Conservation (phyloP, 2,113 vertebrate genomes). For the Strigops habroptila region DNA sequence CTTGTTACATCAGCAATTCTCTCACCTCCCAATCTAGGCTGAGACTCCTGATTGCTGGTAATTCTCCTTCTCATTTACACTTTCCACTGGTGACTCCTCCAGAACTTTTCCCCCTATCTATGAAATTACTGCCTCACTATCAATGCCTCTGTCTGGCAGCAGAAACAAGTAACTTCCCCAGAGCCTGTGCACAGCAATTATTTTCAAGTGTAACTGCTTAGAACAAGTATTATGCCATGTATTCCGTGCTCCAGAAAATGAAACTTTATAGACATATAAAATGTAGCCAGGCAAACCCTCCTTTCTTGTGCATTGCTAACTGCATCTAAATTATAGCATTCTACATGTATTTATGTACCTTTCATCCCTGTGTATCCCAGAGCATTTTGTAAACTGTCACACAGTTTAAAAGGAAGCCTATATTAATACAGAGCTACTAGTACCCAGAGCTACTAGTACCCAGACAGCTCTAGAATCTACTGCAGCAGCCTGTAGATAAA, state of each 20-base stretch:
- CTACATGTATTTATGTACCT: constrained; percentile 41
- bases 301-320: constrained; percentile 39
- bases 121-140: background rate
- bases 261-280: constrained; percentile 12
- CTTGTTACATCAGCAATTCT: background rate
- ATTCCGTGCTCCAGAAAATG: background rate
- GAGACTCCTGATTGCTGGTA: background rate
- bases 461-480: constrained; percentile 21
- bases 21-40: background rate
- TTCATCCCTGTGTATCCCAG: constrained; percentile 49
- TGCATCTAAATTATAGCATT: constrained; percentile 23
- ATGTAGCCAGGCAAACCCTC: background rate
- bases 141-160: background rate
- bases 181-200: background rate
- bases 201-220: background rate
- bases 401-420: background rate
- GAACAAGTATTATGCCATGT: background rate
- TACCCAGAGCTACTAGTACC: background rate
- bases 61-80: background rate
- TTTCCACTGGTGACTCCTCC: background rate
- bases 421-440: background rate
- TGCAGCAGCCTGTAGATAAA: constrained; percentile 13
- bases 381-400: constrained; percentile 50
- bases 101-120: background rate
- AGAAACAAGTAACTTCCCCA: background rate